Evolutionary conservation across 1,140 invertebrate genomes (phyloP), one percentile per base, ranked within the genome.

Genomic region (Temnothorax nylanderi): DNA sequence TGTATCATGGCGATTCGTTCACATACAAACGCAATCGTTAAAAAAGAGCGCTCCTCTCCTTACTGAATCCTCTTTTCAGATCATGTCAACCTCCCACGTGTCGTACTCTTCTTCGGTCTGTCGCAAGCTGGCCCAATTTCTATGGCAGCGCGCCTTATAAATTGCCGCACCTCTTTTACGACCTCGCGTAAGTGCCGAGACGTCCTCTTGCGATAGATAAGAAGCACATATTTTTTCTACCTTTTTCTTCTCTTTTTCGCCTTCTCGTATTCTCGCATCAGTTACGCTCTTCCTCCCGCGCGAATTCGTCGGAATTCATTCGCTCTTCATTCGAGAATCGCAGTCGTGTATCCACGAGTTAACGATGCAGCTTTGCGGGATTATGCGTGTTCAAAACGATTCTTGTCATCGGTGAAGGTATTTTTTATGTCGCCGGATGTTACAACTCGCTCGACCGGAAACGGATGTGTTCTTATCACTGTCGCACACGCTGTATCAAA

Each of bases 101-200:
- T 58, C 4, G 18, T 16, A 60, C 74, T 47, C 74, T 84, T 78
- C 58, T 47, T 69, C 16, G n/a, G 16, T 90, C 71, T 90, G 88
- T 85, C 78, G 89, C 74, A 86, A 86, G 86, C 76, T 90, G 89
- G 89, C 82, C 89, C 77, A 90, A 88, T 90, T 90, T 90, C 86
- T 88, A 88, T 82, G 72, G 49, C 74, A 77, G 64, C 44, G 64
- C 82, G 86, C 32, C 89, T 90, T 90, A 86, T 88, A 90, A 90
- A 90, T 90, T 88, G 81, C 47, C 76, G 58, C 34, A 72, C 10
- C 81, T 86, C 84, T 90, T 90, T 90, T 90, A 90, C 82, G 88
- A 89, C 58, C 72, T 90, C 77, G 77, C 76, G 85, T 86, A 90
- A 90, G 65, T 64, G 81, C 47, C 56, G 62, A 64, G 44, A 72